A percentile compares a stretch with the other conserved stretches of the same genome.
phyloP scores from a whole-genome alignment of 2,113 vertebrate species.

The Perca fluviatilis region DNA sequence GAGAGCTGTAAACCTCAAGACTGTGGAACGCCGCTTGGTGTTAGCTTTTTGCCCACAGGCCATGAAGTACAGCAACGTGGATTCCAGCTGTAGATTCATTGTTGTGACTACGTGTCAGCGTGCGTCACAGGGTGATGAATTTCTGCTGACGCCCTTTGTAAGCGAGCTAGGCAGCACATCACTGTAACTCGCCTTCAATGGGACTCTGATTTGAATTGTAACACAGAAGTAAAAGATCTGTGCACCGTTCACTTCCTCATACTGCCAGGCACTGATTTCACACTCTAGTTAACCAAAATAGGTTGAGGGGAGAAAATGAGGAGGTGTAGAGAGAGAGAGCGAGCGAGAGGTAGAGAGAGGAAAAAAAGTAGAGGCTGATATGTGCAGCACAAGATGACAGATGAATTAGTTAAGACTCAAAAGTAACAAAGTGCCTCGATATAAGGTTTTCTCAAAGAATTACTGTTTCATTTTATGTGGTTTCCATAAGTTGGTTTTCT shows the following conservation, averaged over 20 bases:
- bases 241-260: constrained; percentile 20
- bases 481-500: neutral
- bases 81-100: constrained; percentile 8
- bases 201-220: constrained; percentile 22
- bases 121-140: constrained; percentile 16
- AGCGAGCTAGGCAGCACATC: constrained; percentile 14
- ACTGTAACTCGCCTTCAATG: constrained; percentile 8
- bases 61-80: neutral
- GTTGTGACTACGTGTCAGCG: constrained; percentile 14
- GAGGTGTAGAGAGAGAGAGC: neutral
- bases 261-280: constrained; percentile 58
- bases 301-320: neutral
- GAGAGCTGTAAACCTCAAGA: neutral
- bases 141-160: constrained; percentile 37
- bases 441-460: neutral
- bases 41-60: constrained; percentile 6
- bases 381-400: neutral
- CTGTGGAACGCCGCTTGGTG: neutral
- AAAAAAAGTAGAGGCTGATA: neutral
- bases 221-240: constrained; percentile 33
- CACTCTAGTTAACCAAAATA: constrained; percentile 60
- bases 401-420: neutral
- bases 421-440: neutral
- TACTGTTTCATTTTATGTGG: neutral
- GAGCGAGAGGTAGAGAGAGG: neutral